Evolutionary conservation across 2,888 invertebrate species (phyloP).

Genomic region (Eupithecia subumbrata): DNA sequence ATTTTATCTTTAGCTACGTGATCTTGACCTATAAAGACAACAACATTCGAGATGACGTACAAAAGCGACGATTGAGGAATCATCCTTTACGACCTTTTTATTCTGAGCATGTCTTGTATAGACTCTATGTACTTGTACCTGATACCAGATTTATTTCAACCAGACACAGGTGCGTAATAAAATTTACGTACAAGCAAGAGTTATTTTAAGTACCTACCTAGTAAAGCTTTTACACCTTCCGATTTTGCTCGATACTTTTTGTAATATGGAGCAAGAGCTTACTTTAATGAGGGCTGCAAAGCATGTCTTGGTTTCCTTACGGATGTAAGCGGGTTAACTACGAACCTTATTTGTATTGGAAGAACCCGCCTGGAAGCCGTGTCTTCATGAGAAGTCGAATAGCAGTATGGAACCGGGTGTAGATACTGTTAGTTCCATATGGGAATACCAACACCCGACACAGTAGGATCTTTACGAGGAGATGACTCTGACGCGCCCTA

Average conservation of each 20-base stretch:
- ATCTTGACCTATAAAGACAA: not conserved
- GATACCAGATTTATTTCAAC: not conserved
- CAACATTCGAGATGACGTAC: not conserved
- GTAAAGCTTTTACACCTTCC: constrained; percentile 4
- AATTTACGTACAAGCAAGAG: constrained; percentile 28
- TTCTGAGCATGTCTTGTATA: not conserved
- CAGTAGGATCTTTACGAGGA: no score
- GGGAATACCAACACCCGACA: no score
- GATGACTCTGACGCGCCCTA: no score
- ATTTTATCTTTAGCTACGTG: not conserved
- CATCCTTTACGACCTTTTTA: not conserved
- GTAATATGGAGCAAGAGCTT: not conserved
- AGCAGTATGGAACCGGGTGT: no score
- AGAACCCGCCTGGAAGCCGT: no score
- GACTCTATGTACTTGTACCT: not conserved
- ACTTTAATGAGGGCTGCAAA: not conserved
- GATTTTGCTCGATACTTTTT: not conserved
- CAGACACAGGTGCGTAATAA: constrained; percentile 28
- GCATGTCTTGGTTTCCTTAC: no score
- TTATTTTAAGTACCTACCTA: constrained; percentile 29
- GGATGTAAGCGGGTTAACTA: no score
- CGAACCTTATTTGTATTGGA: no score
- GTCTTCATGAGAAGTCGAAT: no score
- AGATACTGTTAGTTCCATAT: no score
- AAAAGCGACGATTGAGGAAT: not conserved